Evolutionary conservation across 2,113 vertebrate genomes (phyloP), one percentile per base, ranked within the genome.

Genomic region (Gulo gulo): DNA sequence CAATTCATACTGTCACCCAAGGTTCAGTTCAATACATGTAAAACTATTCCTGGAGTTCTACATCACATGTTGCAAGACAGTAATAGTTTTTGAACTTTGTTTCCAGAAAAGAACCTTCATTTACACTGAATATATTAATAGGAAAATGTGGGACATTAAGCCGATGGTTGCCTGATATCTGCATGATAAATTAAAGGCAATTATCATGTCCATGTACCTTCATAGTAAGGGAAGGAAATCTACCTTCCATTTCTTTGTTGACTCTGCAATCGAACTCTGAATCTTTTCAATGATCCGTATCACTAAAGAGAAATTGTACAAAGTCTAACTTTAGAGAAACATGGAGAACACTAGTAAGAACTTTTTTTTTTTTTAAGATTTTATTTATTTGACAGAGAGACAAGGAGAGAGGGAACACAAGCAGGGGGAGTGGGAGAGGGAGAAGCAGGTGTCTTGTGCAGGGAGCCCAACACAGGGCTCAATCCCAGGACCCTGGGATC

Each of bases 241-340:
- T 34, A 8, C 69, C 71, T 88, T 88, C 69, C 14, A 85, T 76
- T 80, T 92, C 39, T 88, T 39, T 81, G 42, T 24, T 85, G 80
- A 55, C 39, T 96, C 92, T 78, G 20, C 55, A 95, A 95, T 90
- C 94, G 97, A 78, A 85, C 9, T 26, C 91, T 61, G 24, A 21
- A 42, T 59, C 12, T 21, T 67, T 96, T 94, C 50, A 95, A 96
- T 12, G 24, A 86, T 20, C 63, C 76, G 0, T 5, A 47, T 69
- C 84, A 65, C 8, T 9, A 36, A 88, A 47, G 47, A 95, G 10
- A 94, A 96, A 47, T 0, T 79, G 26, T 57, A 88, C 42, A 52
- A 83, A 45, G n/a, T 50, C 26, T 67, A 71, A 76, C 2, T 39
- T 61, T 65, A 90, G 82, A 82, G 80, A 84, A 63, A 29, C 20